Evolutionary conservation across 2,888 invertebrate species (phyloP), one percentile per base, ranked within the genome.

Genomic region (Synanthedon myopaeformis): DNA sequence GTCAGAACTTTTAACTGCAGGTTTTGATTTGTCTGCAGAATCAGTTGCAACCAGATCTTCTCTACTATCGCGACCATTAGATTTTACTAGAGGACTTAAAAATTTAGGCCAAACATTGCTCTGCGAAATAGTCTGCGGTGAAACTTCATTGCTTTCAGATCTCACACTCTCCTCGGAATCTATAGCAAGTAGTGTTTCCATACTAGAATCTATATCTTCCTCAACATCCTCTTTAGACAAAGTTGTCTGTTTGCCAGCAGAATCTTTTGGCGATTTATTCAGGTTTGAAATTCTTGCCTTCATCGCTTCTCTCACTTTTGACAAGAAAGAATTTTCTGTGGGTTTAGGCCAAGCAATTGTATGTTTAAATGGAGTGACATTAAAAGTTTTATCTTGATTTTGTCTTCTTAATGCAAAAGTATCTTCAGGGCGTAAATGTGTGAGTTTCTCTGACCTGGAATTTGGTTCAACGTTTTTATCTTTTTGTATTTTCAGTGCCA

Each of bases 261-360:
- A 45, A 13, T 3, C 45, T 13, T n/a, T 45, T 45, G n/a, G 13
- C 5, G n/a, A 13, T 45, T 45, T n/a, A 45, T 14, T 14, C 12
- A 45, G 14, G 14, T 45, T 45, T 14, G 51, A 28, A 10, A 51
- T 49, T 53, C 69, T 70, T 6, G 63, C 60, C 58, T 61, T 66
- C 11, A 72, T 58, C 6, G 73, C 62, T 6, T 74, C 71, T 55
- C 66, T 70, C 8, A 75, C 58, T 58, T 77, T 76, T 3, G 64
- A 55, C 55, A 77, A 49, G 41, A 77, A 69, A 3, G 64, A 58
- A 56, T 67, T 51, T 71, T 71, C 5, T 59, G 54, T 51, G 54
- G 55, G 54, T 66, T 66, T 28, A 69, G 66, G 67, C 64, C 66
- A 3, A 62, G 19, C 14, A 35, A 12, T 23, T 35, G 48, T 54